Percentiles rank a stretch among this genome's conserved stretches.
phyloP scores from a whole-genome alignment of 2,888 invertebrate genomes.

The Limenitis camilla region DNA sequence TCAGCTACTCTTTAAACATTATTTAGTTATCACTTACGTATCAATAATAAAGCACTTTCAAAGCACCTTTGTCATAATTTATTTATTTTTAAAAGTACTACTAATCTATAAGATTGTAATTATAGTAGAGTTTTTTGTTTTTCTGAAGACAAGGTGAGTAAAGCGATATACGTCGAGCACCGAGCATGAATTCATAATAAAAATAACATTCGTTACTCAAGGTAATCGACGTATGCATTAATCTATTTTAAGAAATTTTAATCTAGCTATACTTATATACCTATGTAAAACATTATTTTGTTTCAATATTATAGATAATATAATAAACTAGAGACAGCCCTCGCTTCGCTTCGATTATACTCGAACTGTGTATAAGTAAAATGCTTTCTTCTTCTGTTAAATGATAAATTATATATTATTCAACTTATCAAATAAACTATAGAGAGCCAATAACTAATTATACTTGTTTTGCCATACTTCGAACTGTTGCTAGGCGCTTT shows the following conservation, averaged over 20 bases:
- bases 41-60: not conserved
- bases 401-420: no score
- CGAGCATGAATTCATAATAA: conserved; percentile 28
- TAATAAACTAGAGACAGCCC: no score
- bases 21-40: no score
- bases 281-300: not conserved
- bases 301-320: not conserved
- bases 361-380: no score
- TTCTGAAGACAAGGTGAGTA: conserved; percentile 15
- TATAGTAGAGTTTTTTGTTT: not conserved
- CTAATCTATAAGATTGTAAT: not conserved
- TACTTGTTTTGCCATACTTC: no score
- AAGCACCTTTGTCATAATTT: not conserved
- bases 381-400: no score
- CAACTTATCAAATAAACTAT: no score
- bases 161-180: conserved; percentile 5
- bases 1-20: no score
- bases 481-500: no score
- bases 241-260: conserved; percentile 22
- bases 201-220: conserved; percentile 30
- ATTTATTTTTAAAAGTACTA: no score
- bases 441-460: no score
- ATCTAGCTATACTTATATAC: conserved; percentile 4
- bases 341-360: no score
- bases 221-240: conserved; percentile 27